Conservation (phyloP, 2,797 vertebrate genomes). For the Sebastes umbrosus region DNA sequence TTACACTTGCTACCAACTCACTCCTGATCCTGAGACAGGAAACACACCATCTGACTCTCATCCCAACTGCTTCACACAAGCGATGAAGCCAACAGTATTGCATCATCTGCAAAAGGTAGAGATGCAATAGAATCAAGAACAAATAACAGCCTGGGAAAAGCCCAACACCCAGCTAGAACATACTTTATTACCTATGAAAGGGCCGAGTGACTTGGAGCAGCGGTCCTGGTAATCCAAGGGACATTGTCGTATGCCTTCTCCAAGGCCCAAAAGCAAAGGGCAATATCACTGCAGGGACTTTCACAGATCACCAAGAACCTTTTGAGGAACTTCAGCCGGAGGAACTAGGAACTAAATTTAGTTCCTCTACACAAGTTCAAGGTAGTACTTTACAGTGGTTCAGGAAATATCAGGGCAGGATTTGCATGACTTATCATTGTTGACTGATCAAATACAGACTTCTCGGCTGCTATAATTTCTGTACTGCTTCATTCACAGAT, state of each 20-base stretch:
- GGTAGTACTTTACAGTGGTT: background rate
- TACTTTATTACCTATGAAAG: background rate
- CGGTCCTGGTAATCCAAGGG: background rate
- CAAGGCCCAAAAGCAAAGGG: background rate
- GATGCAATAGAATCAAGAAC: background rate
- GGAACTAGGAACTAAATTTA: background rate
- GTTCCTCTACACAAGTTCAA: background rate
- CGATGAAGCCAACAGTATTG: background rate
- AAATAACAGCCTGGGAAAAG: background rate
- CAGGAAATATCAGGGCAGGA: background rate
- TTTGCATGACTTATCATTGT: background rate
- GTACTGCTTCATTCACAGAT: background rate
- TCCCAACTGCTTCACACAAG: background rate
- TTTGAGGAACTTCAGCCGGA: background rate
- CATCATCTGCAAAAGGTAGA: background rate
- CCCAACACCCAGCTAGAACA: background rate
- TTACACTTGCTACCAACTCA: background rate
- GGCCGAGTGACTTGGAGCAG: background rate
- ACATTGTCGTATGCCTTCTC: background rate
- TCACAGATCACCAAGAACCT: background rate
- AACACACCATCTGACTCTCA: background rate
- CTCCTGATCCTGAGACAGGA: background rate
- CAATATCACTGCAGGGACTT: background rate
- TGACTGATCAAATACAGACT: background rate
- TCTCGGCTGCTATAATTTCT: background rate